Evolutionary conservation across 2,113 vertebrate genomes (phyloP), one percentile per base, ranked within the genome.

Genomic region (Sciurus niger): DNA sequence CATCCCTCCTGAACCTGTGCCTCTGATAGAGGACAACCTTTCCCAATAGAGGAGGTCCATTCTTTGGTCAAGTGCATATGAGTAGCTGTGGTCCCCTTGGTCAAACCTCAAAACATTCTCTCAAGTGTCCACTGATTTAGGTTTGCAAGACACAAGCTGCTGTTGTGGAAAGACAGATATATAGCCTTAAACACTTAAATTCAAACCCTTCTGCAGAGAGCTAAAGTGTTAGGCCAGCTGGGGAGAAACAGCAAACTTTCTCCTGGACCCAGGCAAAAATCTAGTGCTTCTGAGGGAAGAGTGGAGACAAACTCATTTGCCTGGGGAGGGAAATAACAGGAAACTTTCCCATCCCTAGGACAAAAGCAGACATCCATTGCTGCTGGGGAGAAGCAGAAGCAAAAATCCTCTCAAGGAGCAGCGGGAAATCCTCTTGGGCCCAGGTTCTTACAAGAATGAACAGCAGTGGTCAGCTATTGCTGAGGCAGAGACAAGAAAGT

Each of bases 381-480:
- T 73, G n/a, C n/a, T 67, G 28, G 8, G 22, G 24, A 53, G 70
- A 70, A 72, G n/a, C 8, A 63, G 48, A 77, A 87, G 34, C 46
- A 30, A 92, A 78, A 72, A 63, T 1, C 0, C 4, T 63, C 43
- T 55, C 58, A 20, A 82, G n/a, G 18, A 85, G 40, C 25, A 37
- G 37, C 25, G 74, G 10, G 30, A 82, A 89, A 92, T 2, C 18
- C 20, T 89, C 51, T 73, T 16, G 24, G 46, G 24, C 32, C 14
- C 20, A 89, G 18, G 22, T 60, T 89, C 34, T 48, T 67, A 89
- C 28, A 90, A 30, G 13, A 82, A 43, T 90, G 67, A 94, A 87
- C 95, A 87, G 34, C 32, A 94, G 51, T 82, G n/a, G 17, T 74
- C 25, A 85, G 43, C 58, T 92, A 72, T 63, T 92, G n/a, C n/a